phyloP scores from a whole-genome alignment of 2,797 vertebrate genomes.

The Harpagifer antarcticus region DNA sequence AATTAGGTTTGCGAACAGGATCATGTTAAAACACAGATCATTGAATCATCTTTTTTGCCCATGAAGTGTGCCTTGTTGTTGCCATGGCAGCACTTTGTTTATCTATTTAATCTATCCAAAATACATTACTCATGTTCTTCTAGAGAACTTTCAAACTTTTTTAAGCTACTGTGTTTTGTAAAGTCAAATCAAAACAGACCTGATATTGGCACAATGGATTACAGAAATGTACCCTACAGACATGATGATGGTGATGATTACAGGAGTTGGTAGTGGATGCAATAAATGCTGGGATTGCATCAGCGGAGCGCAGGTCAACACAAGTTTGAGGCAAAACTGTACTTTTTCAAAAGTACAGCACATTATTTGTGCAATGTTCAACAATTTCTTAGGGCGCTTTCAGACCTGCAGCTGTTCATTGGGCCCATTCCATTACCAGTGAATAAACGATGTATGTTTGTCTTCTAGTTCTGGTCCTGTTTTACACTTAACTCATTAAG shows the following conservation, averaged over 20 bases:
- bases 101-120: slow-evolving; percentile 13
- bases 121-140: slow-evolving; percentile 15
- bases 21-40: slow-evolving; percentile 41
- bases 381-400: not conserved
- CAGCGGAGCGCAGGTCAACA: slow-evolving; percentile 41
- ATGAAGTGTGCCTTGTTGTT: slow-evolving; percentile 12
- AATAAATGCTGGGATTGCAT: slow-evolving; percentile 15
- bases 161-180: slow-evolving; percentile 10
- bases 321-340: slow-evolving; percentile 28
- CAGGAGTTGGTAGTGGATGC: not conserved
- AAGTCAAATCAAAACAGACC: slow-evolving; percentile 28
- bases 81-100: slow-evolving; percentile 20
- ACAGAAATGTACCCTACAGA: not conserved
- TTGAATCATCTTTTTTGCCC: slow-evolving; percentile 40
- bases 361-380: not conserved
- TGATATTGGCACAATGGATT: not conserved
- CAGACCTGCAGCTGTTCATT: not conserved
- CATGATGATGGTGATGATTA: not conserved
- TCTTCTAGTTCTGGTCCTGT: not conserved
- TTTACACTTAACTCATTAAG: not conserved
- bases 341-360: not conserved
- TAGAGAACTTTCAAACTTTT: slow-evolving; percentile 22
- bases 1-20: slow-evolving; percentile 16
- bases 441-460: not conserved
- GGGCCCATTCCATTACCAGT: not conserved